These are phyloP conservation scores for Diorhabda sublineata DNA, from an alignment of 1,140 invertebrate species.

Conservation along the genomic window DNA sequence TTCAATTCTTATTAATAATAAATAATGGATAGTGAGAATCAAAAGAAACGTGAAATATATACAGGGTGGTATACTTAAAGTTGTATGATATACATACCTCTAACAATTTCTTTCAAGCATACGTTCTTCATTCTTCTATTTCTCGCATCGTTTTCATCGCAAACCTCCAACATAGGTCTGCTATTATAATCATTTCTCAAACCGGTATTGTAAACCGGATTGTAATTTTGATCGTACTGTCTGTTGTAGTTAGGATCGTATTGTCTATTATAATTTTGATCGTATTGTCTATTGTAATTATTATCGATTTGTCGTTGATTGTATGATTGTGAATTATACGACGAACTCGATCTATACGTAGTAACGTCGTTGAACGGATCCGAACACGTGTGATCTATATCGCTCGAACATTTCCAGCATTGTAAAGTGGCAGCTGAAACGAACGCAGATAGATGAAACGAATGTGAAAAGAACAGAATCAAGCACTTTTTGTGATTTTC, in stretches of 20 bases:
- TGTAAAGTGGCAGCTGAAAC: constrained; percentile 24
- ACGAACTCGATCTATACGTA: constrained; percentile 5
- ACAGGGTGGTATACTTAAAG: too few species aligned
- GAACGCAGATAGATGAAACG: too few species aligned
- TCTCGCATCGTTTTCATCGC: constrained; percentile 29
- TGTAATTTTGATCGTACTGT: constrained; percentile 20
- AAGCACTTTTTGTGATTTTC: too few species aligned
- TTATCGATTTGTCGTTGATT: constrained; percentile 21
- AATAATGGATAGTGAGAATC: too few species aligned
- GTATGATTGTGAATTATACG: constrained; percentile 4
- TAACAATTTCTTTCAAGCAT: constrained; percentile 35
- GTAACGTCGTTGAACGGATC: constrained; percentile 28
- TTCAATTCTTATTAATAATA: too few species aligned
- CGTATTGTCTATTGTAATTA: constrained; percentile 27
- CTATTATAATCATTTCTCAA: background rate
- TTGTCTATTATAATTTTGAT: constrained; percentile 25
- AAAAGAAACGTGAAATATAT: too few species aligned
- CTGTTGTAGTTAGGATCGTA: constrained; percentile 24
- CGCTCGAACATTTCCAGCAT: constrained; percentile 33
- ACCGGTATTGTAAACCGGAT: constrained; percentile 18
- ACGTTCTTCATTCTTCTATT: constrained; percentile 31
- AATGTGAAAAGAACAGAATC: too few species aligned
- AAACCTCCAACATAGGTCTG: constrained; percentile 20
- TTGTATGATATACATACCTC: constrained; percentile 26
- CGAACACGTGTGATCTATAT: constrained; percentile 24